phyloP scores from a whole-genome alignment of 2,888 invertebrate genomes.

The Cepaea hortensis region DNA sequence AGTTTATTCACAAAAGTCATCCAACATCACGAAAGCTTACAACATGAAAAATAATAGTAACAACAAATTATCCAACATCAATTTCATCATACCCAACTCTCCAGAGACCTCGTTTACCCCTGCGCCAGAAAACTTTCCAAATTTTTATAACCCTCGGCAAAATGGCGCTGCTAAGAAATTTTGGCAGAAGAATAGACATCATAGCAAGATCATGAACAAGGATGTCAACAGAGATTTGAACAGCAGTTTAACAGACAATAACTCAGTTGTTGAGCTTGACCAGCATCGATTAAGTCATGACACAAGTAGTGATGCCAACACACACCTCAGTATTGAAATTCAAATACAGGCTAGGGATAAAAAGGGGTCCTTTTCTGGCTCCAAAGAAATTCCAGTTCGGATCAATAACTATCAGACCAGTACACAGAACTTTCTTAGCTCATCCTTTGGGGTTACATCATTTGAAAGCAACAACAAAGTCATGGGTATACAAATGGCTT shows the following conservation, averaged over 20 bases:
- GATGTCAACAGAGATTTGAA: slow-evolving; percentile 70
- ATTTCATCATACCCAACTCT: slow-evolving; percentile 63
- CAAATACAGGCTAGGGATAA: slow-evolving; percentile 65
- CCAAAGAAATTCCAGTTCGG: slow-evolving; percentile 46
- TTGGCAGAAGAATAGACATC: slow-evolving; percentile 83
- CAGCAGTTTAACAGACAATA: slow-evolving; percentile 62
- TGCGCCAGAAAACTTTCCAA: slow-evolving; percentile 65
- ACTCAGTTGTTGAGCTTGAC: slow-evolving; percentile 49
- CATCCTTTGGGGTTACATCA: slow-evolving; percentile 42
- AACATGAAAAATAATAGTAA: slow-evolving; percentile 55
- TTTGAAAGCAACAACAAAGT: slow-evolving; percentile 38
- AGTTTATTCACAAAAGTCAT: slow-evolving; percentile 57
- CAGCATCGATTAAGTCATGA: slow-evolving; percentile 56
- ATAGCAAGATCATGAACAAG: slow-evolving; percentile 69
- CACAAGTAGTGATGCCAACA: slow-evolving; percentile 64
- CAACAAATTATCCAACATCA: slow-evolving; percentile 67
- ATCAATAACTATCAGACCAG: slow-evolving; percentile 35
- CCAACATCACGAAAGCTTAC: slow-evolving; percentile 58
- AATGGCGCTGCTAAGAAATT: slow-evolving; percentile 94
- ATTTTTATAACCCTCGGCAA: slow-evolving; percentile 94
- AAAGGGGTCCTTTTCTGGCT: slow-evolving; percentile 33
- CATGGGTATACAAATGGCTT: not conserved
- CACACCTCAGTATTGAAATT: slow-evolving; percentile 69
- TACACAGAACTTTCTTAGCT: slow-evolving; percentile 32
- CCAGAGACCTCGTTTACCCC: slow-evolving; percentile 57